Evolutionary conservation across 2,797 vertebrate species (phyloP).

Genomic region (Ibycter americanus): DNA sequence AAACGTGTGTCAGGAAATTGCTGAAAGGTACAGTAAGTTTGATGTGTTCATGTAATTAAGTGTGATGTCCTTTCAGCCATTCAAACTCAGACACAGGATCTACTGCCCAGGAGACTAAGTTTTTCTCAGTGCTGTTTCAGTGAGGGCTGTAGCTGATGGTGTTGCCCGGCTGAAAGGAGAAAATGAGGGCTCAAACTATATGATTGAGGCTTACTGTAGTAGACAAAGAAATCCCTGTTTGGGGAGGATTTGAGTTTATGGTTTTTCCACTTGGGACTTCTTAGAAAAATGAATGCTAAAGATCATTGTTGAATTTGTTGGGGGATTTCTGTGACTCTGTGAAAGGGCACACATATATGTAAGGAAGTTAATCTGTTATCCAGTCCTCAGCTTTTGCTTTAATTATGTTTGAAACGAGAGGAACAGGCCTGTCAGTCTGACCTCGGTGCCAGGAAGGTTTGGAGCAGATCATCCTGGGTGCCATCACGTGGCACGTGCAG

Average conservation of each 20-base stretch:
- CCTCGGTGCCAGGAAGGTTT: neutral
- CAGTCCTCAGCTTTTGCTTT: neutral
- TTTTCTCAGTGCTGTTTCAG: neutral
- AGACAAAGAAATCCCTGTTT: neutral
- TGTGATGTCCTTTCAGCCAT: neutral
- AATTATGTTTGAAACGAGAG: neutral
- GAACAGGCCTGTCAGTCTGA: neutral
- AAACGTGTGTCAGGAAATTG: constrained; percentile 83
- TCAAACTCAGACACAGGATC: neutral
- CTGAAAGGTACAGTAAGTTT: constrained; percentile 81
- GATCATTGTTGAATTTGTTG: neutral
- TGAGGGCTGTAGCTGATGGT: neutral
- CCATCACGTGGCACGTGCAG: too few relatives aligned
- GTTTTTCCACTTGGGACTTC: neutral
- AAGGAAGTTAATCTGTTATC: neutral
- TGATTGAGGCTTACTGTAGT: neutral
- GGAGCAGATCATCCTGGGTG: neutral
- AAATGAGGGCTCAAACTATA: neutral
- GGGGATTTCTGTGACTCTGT: neutral
- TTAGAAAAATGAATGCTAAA: neutral
- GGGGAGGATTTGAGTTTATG: neutral
- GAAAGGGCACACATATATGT: neutral
- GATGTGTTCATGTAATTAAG: neutral
- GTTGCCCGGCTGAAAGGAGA: neutral
- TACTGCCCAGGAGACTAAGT: neutral